Percentiles rank a stretch among this genome's conserved stretches.
Conservation (phyloP, 2,888 invertebrate genomes). For the Pecten maximus region DNA sequence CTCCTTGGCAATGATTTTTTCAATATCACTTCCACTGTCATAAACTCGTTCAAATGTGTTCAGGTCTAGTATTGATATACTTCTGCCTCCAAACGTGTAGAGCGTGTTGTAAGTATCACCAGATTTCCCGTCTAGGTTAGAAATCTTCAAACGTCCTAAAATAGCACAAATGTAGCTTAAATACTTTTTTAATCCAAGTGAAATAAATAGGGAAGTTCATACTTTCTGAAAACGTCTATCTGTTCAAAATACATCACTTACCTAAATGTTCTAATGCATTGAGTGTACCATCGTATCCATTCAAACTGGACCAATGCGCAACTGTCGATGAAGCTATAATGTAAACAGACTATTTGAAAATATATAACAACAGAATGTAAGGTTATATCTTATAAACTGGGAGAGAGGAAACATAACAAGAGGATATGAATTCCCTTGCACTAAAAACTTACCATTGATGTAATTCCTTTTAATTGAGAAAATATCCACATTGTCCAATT, state of each 20-base stretch:
- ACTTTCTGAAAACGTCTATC: too few relatives aligned
- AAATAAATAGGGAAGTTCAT: not conserved
- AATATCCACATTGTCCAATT: too few relatives aligned
- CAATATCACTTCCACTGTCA: slow-evolving; percentile 64
- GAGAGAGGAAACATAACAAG: not conserved
- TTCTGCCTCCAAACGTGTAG: slow-evolving; percentile 64
- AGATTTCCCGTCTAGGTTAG: not conserved
- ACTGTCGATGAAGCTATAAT: not conserved
- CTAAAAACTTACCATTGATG: too few relatives aligned
- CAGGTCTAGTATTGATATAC: slow-evolving; percentile 62
- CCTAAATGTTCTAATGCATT: not conserved
- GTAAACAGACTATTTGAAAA: not conserved
- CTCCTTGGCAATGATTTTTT: slow-evolving; percentile 50
- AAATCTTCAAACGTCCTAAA: not conserved
- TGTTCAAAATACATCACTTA: not conserved
- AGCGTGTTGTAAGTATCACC: slow-evolving; percentile 56
- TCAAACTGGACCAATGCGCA: not conserved
- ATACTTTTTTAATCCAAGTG: not conserved
- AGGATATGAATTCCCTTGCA: too few relatives aligned
- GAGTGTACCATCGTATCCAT: not conserved
- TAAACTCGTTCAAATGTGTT: slow-evolving; percentile 64
- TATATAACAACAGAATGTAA: too few relatives aligned
- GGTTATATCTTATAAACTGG: too few relatives aligned
- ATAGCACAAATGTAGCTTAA: not conserved
- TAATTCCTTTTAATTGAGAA: too few relatives aligned